Conservation (phyloP, 2,888 invertebrate genomes). For the Scrobipalpa atriplicella region DNA sequence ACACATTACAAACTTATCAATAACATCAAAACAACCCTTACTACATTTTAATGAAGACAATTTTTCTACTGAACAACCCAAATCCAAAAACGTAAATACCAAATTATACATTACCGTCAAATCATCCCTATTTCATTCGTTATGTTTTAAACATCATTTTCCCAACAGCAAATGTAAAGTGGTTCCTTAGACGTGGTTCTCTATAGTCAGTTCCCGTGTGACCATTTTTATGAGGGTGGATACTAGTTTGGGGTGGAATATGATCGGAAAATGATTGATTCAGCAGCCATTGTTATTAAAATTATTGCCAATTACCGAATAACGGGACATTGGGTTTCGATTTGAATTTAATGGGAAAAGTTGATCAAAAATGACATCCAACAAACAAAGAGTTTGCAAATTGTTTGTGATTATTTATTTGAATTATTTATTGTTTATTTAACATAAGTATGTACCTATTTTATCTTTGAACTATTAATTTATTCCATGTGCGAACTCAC, state of each 20-base stretch:
- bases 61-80: not conserved
- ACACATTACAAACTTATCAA: too few species aligned
- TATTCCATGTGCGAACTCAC: too few species aligned
- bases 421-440: too few species aligned
- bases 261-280: constrained; percentile 17
- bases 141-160: not conserved
- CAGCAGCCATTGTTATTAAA: constrained; percentile 14
- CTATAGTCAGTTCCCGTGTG: constrained; percentile 18
- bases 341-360: not conserved
- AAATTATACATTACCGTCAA: not conserved
- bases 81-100: too few species aligned
- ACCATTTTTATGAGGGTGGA: constrained; percentile 15
- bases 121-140: not conserved
- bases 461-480: too few species aligned
- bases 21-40: not conserved
- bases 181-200: constrained; percentile 22
- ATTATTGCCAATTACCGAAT: constrained; percentile 19
- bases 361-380: not conserved
- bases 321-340: not conserved
- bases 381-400: too few species aligned
- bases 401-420: too few species aligned
- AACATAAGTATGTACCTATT: too few species aligned
- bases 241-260: constrained; percentile 7
- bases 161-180: constrained; percentile 5
- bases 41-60: not conserved